These are phyloP conservation scores for Epirrhoe tristata DNA, from an alignment of 2,888 invertebrate species.

Conservation along the genomic window DNA sequence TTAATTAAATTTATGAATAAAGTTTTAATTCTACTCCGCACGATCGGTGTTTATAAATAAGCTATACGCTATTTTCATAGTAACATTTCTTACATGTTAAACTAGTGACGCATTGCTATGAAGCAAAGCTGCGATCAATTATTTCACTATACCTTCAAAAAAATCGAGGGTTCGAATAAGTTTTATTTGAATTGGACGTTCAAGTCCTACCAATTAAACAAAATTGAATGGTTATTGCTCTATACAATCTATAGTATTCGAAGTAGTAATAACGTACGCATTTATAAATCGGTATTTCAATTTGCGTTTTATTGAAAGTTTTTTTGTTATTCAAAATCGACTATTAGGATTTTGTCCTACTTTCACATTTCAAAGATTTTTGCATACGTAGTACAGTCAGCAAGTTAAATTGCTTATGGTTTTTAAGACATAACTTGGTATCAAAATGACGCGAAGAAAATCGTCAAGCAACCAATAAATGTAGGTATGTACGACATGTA, in stretches of 20 bases:
- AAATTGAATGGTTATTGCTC: slow-evolving; percentile 19
- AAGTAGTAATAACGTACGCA: slow-evolving; percentile 8
- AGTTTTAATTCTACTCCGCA: not conserved
- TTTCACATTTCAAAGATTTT: slow-evolving; percentile 39
- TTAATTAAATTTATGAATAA: slow-evolving; percentile 7
- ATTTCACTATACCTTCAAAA: too few species aligned
- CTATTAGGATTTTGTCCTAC: slow-evolving; percentile 33
- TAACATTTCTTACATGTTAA: not conserved
- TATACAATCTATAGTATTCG: slow-evolving; percentile 6
- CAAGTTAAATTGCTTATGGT: not conserved
- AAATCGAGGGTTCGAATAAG: too few species aligned
- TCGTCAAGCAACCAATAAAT: too few species aligned
- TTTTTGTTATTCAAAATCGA: slow-evolving; percentile 25
- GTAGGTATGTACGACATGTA: too few species aligned
- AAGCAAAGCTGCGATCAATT: too few species aligned
- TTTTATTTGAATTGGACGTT: not conserved
- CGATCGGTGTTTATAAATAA: not conserved
- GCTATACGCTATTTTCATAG: not conserved
- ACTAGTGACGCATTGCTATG: too few species aligned
- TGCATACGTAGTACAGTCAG: slow-evolving; percentile 19
- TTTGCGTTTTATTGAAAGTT: slow-evolving; percentile 27
- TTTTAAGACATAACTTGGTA: too few species aligned
- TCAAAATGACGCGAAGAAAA: too few species aligned
- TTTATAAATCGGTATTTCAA: slow-evolving; percentile 19
- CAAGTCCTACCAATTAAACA: not conserved